These are phyloP conservation scores for Aproaerema taeniolella DNA, from an alignment of 2,888 invertebrate species.

Conservation along the genomic window DNA sequence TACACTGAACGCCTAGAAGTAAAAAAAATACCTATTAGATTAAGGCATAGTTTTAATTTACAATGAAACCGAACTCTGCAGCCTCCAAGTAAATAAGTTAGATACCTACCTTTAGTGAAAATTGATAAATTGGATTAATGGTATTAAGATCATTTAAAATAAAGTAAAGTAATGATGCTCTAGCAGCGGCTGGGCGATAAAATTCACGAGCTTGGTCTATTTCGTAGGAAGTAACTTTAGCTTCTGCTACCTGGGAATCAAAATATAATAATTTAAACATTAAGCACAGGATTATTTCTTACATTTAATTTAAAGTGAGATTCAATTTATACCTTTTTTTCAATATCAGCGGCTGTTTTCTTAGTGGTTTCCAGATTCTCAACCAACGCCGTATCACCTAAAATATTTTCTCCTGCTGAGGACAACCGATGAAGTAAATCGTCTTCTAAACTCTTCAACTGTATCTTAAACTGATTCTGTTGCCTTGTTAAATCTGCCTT, in stretches of 20 bases:
- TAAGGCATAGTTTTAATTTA: no score
- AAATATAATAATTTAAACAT: no score
- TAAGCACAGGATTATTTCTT: no score
- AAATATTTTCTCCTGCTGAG: conserved; percentile 94
- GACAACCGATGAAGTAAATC: conserved; percentile 93
- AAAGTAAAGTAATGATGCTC: conserved; percentile 96
- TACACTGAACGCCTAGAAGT: conserved; percentile 93
- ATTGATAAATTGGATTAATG: conserved; percentile 98
- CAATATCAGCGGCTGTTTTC: conserved; percentile 96
- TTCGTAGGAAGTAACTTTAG: conserved; percentile 92
- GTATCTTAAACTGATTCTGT: conserved; percentile 98
- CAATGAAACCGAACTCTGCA: no score
- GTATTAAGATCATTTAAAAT: conserved; percentile 96
- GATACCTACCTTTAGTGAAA: conserved; percentile 89
- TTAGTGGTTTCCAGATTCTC: conserved; percentile 98
- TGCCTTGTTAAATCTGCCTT: conserved; percentile 97
- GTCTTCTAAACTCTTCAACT: conserved; percentile 94
- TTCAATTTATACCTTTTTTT: conserved; percentile 82
- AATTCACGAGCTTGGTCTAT: conserved; percentile 96
- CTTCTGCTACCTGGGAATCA: conserved; percentile 84
- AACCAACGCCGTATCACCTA: conserved; percentile 95
- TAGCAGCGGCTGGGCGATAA: conserved; percentile 91
- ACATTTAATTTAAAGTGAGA: background rate
- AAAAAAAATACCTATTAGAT: no score
- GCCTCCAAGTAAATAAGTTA: background rate